Percentiles rank a stretch among this genome's conserved stretches.
These are phyloP conservation scores for Bagarius yarrelli DNA, from an alignment of 2,113 vertebrate species.

Conservation along the genomic window DNA sequence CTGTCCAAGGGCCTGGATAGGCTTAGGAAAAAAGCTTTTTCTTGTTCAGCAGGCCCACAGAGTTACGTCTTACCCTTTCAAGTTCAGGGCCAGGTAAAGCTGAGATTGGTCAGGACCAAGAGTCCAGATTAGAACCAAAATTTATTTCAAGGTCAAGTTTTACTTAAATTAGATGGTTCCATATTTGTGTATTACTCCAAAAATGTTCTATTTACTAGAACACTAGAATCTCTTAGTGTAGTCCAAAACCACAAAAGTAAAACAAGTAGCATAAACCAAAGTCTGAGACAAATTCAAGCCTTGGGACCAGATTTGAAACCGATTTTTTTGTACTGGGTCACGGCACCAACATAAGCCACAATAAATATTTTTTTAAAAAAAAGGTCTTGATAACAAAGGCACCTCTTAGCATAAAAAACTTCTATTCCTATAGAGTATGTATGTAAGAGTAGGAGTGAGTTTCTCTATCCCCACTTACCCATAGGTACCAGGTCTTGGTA, in stretches of 20 bases:
- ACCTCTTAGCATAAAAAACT: background rate
- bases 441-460: background rate
- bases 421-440: background rate
- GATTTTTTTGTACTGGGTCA: background rate
- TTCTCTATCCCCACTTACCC: slow-evolving; percentile 74
- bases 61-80: too few species aligned
- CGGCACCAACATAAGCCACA: background rate
- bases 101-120: background rate
- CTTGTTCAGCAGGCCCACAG: too few species aligned
- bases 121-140: background rate
- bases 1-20: too few species aligned
- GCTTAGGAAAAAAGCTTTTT: too few species aligned
- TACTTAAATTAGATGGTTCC: background rate
- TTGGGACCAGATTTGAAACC: background rate
- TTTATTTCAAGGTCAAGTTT: background rate
- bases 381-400: background rate
- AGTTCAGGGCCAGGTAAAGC: background rate
- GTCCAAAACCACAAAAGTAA: too few species aligned
- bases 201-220: background rate
- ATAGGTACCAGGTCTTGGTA: slow-evolving; percentile 94
- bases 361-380: background rate
- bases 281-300: background rate
- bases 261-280: too few species aligned
- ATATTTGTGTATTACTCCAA: background rate
- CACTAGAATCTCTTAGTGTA: background rate